A percentile compares a stretch with the other conserved stretches of the same genome.
These are phyloP conservation scores for Thymelicus sylvestris DNA, from an alignment of 2,888 invertebrate genomes.

Conservation along the genomic window DNA sequence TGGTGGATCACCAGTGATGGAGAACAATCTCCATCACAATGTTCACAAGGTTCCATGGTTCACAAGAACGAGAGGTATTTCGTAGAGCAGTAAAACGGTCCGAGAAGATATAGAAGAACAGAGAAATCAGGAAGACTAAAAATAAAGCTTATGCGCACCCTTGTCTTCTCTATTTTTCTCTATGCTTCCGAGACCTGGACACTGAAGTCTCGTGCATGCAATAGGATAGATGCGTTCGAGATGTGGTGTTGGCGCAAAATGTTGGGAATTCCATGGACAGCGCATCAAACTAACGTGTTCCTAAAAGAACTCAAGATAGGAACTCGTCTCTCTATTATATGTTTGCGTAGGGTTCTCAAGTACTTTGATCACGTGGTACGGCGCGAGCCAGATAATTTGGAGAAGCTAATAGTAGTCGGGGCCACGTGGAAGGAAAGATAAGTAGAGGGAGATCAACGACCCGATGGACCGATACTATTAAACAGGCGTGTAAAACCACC, in stretches of 20 bases:
- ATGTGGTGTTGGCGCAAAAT: neutral
- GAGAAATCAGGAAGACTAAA: neutral
- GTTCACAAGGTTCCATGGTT: too few relatives aligned
- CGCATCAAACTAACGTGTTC: neutral
- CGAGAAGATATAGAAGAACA: too few relatives aligned
- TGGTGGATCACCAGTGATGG: too few relatives aligned
- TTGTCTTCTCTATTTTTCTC: neutral
- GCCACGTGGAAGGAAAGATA: neutral
- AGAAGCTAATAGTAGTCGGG: neutral
- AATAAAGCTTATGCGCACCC: conserved; percentile 44
- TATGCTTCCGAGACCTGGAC: conserved; percentile 3
- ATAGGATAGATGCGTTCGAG: neutral
- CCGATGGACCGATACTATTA: neutral
- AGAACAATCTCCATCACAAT: too few relatives aligned
- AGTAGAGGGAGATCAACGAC: neutral
- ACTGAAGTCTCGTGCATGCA: neutral
- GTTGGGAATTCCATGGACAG: neutral
- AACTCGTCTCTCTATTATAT: neutral
- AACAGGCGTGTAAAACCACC: neutral
- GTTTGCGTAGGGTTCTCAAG: neutral
- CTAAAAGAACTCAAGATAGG: neutral
- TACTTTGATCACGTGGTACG: neutral
- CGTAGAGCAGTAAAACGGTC: too few relatives aligned
- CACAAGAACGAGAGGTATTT: too few relatives aligned
- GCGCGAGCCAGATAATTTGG: neutral